Percentiles rank a stretch among this genome's conserved stretches.
Conservation (phyloP, 1,140 invertebrate genomes). For the Pachyrhynchus sulphureomaculatus region DNA sequence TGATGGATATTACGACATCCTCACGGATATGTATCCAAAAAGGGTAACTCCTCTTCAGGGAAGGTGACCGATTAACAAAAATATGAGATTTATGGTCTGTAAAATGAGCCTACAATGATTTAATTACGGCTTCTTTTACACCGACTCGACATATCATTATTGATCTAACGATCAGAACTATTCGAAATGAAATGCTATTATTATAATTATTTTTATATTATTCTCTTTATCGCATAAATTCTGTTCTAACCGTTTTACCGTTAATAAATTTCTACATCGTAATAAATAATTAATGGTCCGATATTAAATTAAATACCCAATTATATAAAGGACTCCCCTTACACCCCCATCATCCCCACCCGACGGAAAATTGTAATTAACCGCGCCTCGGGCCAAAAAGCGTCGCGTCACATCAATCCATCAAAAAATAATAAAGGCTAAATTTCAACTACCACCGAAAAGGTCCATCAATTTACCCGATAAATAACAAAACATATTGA, state of each 20-base stretch:
- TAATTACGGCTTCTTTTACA: too few relatives aligned
- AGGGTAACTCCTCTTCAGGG: too few relatives aligned
- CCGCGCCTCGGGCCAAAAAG: constrained; percentile 16
- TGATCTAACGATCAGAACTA: too few relatives aligned
- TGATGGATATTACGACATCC: too few relatives aligned
- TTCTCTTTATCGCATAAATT: background rate
- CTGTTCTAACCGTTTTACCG: constrained; percentile 3
- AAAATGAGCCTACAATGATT: too few relatives aligned
- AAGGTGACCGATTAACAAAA: too few relatives aligned
- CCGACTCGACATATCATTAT: too few relatives aligned
- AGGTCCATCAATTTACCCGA: constrained; percentile 41
- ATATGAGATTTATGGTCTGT: too few relatives aligned
- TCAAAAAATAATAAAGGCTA: constrained; percentile 50
- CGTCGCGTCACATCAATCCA: constrained; percentile 41
- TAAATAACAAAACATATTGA: constrained; percentile 52
- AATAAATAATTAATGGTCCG: constrained; percentile 27
- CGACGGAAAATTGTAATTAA: constrained; percentile 7
- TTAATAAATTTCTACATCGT: constrained; percentile 6
- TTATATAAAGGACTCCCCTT: constrained; percentile 19
- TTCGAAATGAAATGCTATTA: too few relatives aligned
- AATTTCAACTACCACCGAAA: constrained; percentile 47
- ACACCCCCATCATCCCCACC: background rate
- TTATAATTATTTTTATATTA: too few relatives aligned
- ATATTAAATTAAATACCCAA: constrained; percentile 28
- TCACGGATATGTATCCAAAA: too few relatives aligned